A percentile compares a stretch with the other conserved stretches of the same genome.
Evolutionary conservation across 2,888 invertebrate genomes (phyloP).

Genomic region (Microdon myrmicae): DNA sequence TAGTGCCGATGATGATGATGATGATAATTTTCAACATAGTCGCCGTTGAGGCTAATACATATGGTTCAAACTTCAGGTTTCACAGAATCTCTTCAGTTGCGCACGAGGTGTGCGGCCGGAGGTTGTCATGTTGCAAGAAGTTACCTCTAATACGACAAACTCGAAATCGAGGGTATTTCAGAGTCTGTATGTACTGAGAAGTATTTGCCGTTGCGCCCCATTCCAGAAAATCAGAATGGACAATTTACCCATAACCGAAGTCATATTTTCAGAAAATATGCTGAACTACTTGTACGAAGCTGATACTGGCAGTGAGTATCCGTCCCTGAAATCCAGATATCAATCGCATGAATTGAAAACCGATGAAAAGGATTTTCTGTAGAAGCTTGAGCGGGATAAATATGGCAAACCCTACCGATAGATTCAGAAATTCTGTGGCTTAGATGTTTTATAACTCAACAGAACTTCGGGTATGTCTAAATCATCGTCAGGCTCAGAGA

Average conservation of each 20-base stretch:
- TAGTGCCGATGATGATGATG: too few species aligned
- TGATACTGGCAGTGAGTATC: constrained; percentile 82
- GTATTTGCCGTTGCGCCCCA: too few species aligned
- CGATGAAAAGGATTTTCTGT: constrained; percentile 60
- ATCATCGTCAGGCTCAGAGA: not conserved
- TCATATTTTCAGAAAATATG: constrained; percentile 69
- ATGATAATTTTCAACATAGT: too few species aligned
- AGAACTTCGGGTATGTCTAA: constrained; percentile 47
- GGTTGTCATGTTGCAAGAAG: too few species aligned
- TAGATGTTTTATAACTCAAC: constrained; percentile 77
- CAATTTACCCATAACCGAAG: constrained; percentile 51
- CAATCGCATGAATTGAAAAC: constrained; percentile 68
- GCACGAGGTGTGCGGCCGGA: too few species aligned
- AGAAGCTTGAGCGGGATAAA: constrained; percentile 68
- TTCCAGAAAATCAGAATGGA: too few species aligned
- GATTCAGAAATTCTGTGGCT: constrained; percentile 90
- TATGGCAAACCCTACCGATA: constrained; percentile 88
- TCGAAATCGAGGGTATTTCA: too few species aligned
- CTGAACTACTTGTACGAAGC: constrained; percentile 80
- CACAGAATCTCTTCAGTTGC: too few species aligned
- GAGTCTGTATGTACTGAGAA: too few species aligned
- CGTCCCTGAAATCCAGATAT: constrained; percentile 84
- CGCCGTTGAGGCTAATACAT: too few species aligned
- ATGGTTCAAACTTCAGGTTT: too few species aligned
- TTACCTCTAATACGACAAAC: too few species aligned